Evolutionary conservation across 2,113 vertebrate genomes (phyloP).

Genomic region (Ammodytes marinus): DNA sequence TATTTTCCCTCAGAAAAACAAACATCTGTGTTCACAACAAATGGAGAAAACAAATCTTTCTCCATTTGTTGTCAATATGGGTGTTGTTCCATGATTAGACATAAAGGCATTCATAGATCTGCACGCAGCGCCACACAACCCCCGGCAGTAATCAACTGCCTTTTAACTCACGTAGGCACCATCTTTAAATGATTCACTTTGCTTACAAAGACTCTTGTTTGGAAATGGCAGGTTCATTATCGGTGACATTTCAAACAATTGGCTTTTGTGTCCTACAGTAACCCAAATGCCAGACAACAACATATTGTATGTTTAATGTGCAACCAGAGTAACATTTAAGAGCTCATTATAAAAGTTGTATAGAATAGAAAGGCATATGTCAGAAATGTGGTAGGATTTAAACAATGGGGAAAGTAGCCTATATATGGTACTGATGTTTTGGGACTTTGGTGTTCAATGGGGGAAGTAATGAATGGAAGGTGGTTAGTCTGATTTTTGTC

Average conservation of each 20-base stretch:
- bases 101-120: slow-evolving; percentile 41
- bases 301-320: not conserved
- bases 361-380: not conserved
- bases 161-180: slow-evolving; percentile 44
- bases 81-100: slow-evolving; percentile 6
- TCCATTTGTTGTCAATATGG: slow-evolving; percentile 34
- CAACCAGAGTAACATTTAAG: not conserved
- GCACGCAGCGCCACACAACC: slow-evolving; percentile 40
- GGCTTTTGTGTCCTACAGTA: slow-evolving; percentile 6
- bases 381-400: not conserved
- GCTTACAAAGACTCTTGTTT: slow-evolving; percentile 60
- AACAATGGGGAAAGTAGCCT: not conserved
- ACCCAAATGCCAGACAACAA: not conserved
- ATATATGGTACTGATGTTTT: slow-evolving; percentile 22
- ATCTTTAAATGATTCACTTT: slow-evolving; percentile 66
- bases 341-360: not conserved
- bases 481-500: not conserved
- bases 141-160: slow-evolving; percentile 50
- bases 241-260: slow-evolving; percentile 48
- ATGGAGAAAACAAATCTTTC: not conserved
- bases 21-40: slow-evolving; percentile 17
- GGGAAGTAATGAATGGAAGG: not conserved
- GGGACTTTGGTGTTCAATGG: not conserved
- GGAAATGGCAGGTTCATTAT: slow-evolving; percentile 14
- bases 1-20: not conserved